Conservation (phyloP, 2,888 invertebrate species). For the Axea sp. region DNA sequence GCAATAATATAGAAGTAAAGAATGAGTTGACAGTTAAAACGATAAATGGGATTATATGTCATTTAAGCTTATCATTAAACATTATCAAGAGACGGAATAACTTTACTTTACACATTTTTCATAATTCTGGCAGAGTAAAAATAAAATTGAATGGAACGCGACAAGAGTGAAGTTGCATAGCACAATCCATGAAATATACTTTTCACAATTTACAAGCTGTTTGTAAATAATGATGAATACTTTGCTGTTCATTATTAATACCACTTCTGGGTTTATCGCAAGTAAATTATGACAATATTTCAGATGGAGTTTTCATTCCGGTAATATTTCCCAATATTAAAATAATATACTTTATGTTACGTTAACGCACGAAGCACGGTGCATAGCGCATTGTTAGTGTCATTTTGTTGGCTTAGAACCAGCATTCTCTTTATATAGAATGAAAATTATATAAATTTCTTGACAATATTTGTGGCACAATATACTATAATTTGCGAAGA, state of each 20-base stretch:
- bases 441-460: conserved; percentile 34
- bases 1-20: neutral
- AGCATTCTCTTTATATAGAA: conserved; percentile 8
- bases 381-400: conserved; percentile 27
- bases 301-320: conserved; percentile 7
- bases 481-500: conserved; percentile 10
- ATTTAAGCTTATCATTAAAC: neutral
- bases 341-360: conserved; percentile 38
- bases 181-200: neutral
- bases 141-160: conserved; percentile 5
- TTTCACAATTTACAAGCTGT: neutral
- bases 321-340: conserved; percentile 33
- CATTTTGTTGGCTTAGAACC: conserved; percentile 45
- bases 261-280: neutral
- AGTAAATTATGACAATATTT: conserved; percentile 20
- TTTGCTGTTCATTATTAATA: neutral
- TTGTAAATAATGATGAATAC: conserved; percentile 3
- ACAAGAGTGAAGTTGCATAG: neutral
- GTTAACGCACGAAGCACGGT: neutral
- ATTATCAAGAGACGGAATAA: neutral
- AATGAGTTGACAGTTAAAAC: neutral
- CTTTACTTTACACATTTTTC: neutral
- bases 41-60: neutral
- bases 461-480: conserved; percentile 29
- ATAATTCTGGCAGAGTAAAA: neutral